These are phyloP conservation scores for Cromileptes altivelis DNA, from an alignment of 2,113 vertebrate genomes.

Conservation along the genomic window DNA sequence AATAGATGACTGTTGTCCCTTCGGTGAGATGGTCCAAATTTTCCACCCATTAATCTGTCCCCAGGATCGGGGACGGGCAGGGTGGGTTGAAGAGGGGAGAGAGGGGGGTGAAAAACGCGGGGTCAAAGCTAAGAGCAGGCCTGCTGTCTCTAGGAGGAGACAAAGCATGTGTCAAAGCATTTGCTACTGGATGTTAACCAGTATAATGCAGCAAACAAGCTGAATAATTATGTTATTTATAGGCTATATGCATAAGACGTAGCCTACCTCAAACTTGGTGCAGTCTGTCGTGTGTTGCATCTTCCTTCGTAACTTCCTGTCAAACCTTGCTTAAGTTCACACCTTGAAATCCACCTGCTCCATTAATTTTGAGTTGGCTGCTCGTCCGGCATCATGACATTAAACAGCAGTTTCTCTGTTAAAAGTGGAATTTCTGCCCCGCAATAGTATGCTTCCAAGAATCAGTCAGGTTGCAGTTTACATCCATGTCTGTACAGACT, in stretches of 20 bases:
- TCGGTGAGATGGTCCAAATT: constrained; percentile 90
- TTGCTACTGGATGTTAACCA: background rate
- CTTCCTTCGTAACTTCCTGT: background rate
- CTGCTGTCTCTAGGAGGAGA: constrained; percentile 37
- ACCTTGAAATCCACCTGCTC: too few relatives aligned
- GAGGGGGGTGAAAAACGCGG: constrained; percentile 78
- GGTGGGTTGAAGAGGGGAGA: constrained; percentile 62
- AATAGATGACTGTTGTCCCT: constrained; percentile 91
- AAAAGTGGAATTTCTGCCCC: too few relatives aligned
- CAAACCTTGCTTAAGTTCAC: too few relatives aligned
- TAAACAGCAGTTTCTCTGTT: too few relatives aligned
- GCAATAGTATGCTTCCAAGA: too few relatives aligned
- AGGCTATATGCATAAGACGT: background rate
- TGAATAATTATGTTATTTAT: background rate
- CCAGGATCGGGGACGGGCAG: constrained; percentile 83
- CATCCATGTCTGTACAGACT: too few relatives aligned
- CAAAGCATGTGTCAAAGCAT: background rate
- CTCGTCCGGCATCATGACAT: too few relatives aligned
- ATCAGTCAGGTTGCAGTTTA: too few relatives aligned
- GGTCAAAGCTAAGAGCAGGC: constrained; percentile 76
- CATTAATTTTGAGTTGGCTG: too few relatives aligned
- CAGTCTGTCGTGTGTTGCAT: background rate
- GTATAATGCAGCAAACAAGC: background rate
- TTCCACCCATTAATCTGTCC: constrained; percentile 89
- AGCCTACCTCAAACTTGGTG: background rate